Percentiles rank a stretch among this genome's conserved stretches.
Conservation (phyloP, 2,888 invertebrate species). For the Ochropleura plecta region DNA sequence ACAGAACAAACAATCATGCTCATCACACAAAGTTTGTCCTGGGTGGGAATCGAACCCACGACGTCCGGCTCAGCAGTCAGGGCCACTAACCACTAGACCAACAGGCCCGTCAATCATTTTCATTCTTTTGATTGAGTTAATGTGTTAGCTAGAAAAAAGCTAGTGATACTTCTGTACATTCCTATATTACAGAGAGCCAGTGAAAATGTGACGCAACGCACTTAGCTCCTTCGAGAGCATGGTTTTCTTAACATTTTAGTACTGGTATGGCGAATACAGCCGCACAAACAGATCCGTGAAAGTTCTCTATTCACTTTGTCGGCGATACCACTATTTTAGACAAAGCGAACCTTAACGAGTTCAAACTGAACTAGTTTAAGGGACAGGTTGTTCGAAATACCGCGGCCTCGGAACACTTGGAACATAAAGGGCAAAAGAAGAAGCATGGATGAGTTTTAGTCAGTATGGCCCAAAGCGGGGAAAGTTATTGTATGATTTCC, state of each 20-base stretch:
- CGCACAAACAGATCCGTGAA: conserved; percentile 37
- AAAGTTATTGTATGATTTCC: too few species aligned
- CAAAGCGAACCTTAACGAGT: conserved; percentile 20
- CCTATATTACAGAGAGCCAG: background rate
- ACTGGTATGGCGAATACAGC: background rate
- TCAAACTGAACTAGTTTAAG: conserved; percentile 25
- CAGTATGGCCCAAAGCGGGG: too few species aligned
- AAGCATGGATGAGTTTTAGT: too few species aligned
- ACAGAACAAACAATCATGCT: too few species aligned
- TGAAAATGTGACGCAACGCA: conserved; percentile 59
- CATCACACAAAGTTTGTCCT: too few species aligned
- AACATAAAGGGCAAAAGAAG: too few species aligned
- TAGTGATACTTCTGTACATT: conserved; percentile 17
- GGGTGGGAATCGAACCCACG: too few species aligned
- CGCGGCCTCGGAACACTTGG: too few species aligned
- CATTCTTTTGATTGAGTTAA: background rate
- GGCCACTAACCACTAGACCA: too few species aligned
- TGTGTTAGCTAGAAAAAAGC: too few species aligned
- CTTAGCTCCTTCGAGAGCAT: conserved; percentile 57
- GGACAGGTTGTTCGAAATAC: conserved; percentile 7
- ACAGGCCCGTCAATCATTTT: too few species aligned
- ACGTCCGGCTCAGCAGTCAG: too few species aligned
- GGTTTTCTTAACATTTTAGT: conserved; percentile 55
- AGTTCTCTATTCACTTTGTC: conserved; percentile 40
- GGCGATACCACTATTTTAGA: background rate